A percentile compares a stretch with the other conserved stretches of the same genome.
phyloP scores from a whole-genome alignment of 2,888 invertebrate genomes.

The Didymodactylos carnosus region DNA sequence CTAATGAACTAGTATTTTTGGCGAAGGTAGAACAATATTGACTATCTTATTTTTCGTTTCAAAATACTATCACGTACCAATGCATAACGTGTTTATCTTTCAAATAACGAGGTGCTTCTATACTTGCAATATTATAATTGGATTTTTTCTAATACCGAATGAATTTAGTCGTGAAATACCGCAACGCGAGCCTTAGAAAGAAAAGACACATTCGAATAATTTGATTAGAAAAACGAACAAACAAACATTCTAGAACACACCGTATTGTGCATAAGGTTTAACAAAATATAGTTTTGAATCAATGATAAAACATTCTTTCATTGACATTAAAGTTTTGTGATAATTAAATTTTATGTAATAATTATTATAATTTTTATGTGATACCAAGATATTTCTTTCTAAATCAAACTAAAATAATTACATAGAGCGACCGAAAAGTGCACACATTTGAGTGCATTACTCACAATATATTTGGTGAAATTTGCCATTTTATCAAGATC shows the following conservation, averaged over 20 bases:
- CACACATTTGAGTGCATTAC: no score
- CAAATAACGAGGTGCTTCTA: conserved; percentile 56
- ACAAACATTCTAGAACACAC: neutral
- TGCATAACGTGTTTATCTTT: conserved; percentile 66
- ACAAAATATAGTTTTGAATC: neutral
- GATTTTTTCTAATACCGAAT: conserved; percentile 55
- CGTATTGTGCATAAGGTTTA: neutral
- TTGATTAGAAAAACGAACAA: neutral
- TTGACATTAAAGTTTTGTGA: neutral
- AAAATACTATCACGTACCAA: no score
- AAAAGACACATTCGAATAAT: neutral
- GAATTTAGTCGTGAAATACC: neutral
- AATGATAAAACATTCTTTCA: neutral
- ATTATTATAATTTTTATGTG: no score
- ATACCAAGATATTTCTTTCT: neutral
- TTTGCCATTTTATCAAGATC: neutral
- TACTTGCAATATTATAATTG: conserved; percentile 58
- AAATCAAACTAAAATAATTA: neutral
- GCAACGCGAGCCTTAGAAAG: neutral
- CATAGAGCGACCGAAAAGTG: no score
- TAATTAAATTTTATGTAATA: no score
- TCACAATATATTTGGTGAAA: neutral
- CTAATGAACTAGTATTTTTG: no score
- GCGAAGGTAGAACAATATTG: no score
- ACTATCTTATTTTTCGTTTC: no score